phyloP scores from a whole-genome alignment of 2,113 vertebrate species.

The Rynchops niger region DNA sequence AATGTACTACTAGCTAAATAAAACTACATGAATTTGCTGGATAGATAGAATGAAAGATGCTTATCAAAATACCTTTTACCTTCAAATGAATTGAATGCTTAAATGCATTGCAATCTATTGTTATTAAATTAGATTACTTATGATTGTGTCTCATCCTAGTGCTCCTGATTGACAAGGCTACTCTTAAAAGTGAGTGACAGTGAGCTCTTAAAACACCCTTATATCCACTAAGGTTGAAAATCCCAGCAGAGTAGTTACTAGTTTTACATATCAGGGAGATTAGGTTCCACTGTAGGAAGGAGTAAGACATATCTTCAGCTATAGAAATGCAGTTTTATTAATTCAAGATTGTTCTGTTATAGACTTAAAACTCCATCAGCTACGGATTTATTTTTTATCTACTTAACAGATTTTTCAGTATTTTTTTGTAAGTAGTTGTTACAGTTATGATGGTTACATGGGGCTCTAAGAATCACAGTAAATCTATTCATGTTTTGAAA shows the following conservation, averaged over 20 bases:
- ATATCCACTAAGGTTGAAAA: background rate
- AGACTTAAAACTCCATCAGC: background rate
- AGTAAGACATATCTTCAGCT: background rate
- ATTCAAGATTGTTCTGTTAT: background rate
- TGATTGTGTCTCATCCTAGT: background rate
- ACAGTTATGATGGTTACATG: rapidly evolving
- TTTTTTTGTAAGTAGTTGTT: background rate
- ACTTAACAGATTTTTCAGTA: background rate
- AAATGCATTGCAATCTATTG: background rate
- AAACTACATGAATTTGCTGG: background rate
- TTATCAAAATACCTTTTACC: background rate
- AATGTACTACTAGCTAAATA: background rate
- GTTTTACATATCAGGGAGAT: background rate
- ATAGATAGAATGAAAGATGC: background rate
- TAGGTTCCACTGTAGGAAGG: background rate
- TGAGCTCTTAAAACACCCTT: background rate
- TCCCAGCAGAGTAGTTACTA: background rate
- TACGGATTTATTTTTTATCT: background rate
- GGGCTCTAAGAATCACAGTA: background rate
- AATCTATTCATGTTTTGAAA: background rate
- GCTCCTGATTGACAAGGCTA: background rate
- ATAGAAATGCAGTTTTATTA: background rate
- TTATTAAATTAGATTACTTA: background rate
- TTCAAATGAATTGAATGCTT: background rate
- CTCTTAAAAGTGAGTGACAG: background rate